Evolutionary conservation across 1,140 invertebrate species (phyloP).

Genomic region (Aphaenogaster ashmeadi): DNA sequence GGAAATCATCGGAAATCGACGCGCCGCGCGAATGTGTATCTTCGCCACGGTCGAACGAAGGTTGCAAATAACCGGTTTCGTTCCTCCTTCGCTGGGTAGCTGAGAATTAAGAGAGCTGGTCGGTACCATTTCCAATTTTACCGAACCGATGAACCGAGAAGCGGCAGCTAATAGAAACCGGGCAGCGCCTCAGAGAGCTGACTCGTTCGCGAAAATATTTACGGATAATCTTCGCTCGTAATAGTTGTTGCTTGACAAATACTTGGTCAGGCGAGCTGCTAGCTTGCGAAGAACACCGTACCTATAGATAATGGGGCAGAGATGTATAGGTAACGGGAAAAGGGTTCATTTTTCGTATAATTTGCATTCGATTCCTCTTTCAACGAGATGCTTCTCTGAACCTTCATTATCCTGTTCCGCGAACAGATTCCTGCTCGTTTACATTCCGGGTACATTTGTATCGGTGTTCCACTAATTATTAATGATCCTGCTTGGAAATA

Average conservation of each 20-base stretch:
- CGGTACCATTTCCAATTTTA: slow-evolving; percentile 54
- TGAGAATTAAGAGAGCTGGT: slow-evolving; percentile 36
- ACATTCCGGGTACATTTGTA: not conserved
- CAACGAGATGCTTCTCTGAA: not conserved
- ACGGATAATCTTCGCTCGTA: slow-evolving; percentile 45
- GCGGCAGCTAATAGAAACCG: slow-evolving; percentile 43
- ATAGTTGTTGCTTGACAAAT: slow-evolving; percentile 47
- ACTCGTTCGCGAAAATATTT: slow-evolving; percentile 43
- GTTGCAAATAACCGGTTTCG: slow-evolving; percentile 52
- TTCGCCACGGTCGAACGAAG: slow-evolving; percentile 9
- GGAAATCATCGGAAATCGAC: slow-evolving; percentile 49
- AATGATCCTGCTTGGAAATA: not conserved
- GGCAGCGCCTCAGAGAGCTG: not conserved
- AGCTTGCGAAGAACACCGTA: not conserved
- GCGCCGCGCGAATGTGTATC: not conserved
- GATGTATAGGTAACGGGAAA: not conserved
- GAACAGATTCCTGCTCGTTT: not conserved
- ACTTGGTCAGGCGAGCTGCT: not conserved
- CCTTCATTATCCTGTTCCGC: slow-evolving; percentile 14
- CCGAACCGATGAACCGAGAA: slow-evolving; percentile 44
- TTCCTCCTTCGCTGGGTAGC: not conserved
- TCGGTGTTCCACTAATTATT: not conserved
- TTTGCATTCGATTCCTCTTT: slow-evolving; percentile 27
- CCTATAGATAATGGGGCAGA: slow-evolving; percentile 1
- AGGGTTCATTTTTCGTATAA: slow-evolving; percentile 32